Evolutionary conservation across 2,888 invertebrate species (phyloP).

Genomic region (Galerucella nymphaeae): DNA sequence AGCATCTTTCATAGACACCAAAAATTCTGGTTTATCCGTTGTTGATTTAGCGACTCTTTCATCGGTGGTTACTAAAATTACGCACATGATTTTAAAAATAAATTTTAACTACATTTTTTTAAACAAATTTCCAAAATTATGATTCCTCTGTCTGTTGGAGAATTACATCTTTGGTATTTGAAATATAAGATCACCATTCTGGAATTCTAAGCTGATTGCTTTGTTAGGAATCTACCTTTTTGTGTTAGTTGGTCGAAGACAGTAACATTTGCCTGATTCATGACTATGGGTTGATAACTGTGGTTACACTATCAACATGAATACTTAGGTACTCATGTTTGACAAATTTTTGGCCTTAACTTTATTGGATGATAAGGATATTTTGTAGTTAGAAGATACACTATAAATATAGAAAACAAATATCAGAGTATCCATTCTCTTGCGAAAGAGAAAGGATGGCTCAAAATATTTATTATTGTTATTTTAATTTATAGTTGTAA

Average conservation of each 20-base stretch:
- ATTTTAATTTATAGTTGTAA: too few species aligned
- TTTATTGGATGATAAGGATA: too few species aligned
- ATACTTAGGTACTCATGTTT: too few species aligned
- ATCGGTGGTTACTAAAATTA: slow-evolving; percentile 73
- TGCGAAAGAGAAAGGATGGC: too few species aligned
- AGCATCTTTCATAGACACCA: slow-evolving; percentile 87
- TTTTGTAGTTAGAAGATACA: too few species aligned
- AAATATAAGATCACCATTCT: not conserved
- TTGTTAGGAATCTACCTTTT: not conserved
- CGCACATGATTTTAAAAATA: not conserved
- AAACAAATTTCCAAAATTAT: not conserved
- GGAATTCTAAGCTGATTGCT: not conserved
- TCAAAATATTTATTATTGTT: too few species aligned
- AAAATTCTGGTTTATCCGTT: slow-evolving; percentile 83
- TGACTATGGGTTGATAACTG: too few species aligned
- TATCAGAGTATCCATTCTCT: too few species aligned
- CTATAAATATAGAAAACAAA: too few species aligned
- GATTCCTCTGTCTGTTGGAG: not conserved
- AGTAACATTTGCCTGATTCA: not conserved
- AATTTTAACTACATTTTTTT: not conserved
- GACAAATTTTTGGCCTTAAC: too few species aligned
- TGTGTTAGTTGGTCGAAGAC: not conserved
- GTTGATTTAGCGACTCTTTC: slow-evolving; percentile 77
- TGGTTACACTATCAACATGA: too few species aligned
- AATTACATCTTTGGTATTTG: not conserved